These are phyloP conservation scores for Styela plicata DNA, from an alignment of 23 tunicate genomes.

Conservation along the genomic window DNA sequence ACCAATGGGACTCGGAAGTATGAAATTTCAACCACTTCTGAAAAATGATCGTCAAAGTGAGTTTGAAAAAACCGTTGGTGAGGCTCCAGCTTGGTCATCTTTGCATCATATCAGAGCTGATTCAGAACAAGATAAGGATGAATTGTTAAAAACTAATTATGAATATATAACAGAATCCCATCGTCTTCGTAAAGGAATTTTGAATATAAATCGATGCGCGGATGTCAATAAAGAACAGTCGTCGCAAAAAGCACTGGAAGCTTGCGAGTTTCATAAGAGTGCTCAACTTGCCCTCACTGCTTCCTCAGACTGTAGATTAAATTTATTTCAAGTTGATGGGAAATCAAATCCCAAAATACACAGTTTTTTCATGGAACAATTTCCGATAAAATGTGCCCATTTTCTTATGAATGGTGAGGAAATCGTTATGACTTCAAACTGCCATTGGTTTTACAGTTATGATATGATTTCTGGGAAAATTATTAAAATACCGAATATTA, in stretches of 20 bases:
- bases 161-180: conserved; percentile 14
- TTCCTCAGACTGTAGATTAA: conserved; percentile 57
- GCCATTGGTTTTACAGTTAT: conserved; percentile 51
- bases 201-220: conserved; percentile 54
- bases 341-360: conserved; percentile 81
- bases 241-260: conserved; percentile 38
- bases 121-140: conserved; percentile 17
- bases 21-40: not conserved
- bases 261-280: conserved; percentile 71
- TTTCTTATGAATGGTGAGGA: conserved; percentile 61
- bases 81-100: conserved; percentile 66
- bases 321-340: conserved; percentile 89
- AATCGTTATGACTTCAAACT: conserved; percentile 62
- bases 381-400: conserved; percentile 84
- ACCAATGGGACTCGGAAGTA: conserved; percentile 8
- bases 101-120: not conserved
- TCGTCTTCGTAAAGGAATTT: conserved; percentile 20
- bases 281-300: conserved; percentile 89
- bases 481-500: conserved; percentile 25
- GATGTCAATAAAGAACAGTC: conserved; percentile 63
- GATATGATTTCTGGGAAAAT: conserved; percentile 77
- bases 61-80: conserved; percentile 76
- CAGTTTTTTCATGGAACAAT: conserved; percentile 77
- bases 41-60: conserved; percentile 33
- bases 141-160: conserved; percentile 29